Conservation (phyloP, 2,888 invertebrate species). For the Cyaniris semiargus region DNA sequence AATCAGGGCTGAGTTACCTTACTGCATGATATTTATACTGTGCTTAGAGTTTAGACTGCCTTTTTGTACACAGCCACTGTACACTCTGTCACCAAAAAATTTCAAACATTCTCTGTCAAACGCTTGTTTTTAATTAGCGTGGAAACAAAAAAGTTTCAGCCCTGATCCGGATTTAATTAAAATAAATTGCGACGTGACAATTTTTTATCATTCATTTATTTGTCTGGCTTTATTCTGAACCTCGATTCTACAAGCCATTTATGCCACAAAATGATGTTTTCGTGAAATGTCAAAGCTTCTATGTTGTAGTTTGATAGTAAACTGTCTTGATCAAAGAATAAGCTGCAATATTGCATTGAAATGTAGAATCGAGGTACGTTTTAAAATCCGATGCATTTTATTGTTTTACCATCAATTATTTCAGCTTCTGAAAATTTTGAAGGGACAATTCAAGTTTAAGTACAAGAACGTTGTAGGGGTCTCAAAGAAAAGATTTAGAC, state of each 20-base stretch:
- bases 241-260: neutral
- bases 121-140: slow-evolving; percentile 30
- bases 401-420: neutral
- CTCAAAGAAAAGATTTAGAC: neutral
- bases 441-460: neutral
- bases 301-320: neutral
- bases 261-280: neutral
- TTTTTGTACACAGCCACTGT: neutral
- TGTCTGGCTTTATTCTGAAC: neutral
- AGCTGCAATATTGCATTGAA: neutral
- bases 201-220: slow-evolving; percentile 20
- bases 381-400: neutral
- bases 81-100: slow-evolving; percentile 26
- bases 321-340: neutral
- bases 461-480: neutral
- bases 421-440: neutral
- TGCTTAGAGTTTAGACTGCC: neutral
- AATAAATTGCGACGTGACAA: slow-evolving; percentile 20
- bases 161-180: slow-evolving; percentile 27
- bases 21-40: neutral
- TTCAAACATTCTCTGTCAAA: slow-evolving; percentile 13
- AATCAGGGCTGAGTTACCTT: neutral
- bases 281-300: neutral
- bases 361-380: neutral
- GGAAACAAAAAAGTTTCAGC: slow-evolving; percentile 16